phyloP scores from a whole-genome alignment of 2,797 vertebrate genomes.

The Saxicola maurus region DNA sequence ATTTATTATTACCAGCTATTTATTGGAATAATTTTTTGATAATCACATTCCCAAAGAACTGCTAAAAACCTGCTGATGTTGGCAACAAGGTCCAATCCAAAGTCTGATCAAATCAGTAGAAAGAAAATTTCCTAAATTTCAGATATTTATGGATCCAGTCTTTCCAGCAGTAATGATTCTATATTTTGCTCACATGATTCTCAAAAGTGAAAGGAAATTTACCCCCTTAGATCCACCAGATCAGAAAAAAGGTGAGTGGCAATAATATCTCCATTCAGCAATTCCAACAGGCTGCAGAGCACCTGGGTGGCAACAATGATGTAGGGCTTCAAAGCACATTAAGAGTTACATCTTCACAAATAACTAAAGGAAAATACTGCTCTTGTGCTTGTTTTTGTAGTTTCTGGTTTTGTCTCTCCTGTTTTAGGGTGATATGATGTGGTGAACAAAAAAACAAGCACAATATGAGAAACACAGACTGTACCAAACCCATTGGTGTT shows the following conservation, averaged over 20 bases:
- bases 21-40: neutral
- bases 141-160: neutral
- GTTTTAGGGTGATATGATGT: neutral
- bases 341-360: neutral
- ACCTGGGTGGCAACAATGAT: accelerated
- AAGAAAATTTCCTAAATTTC: neutral
- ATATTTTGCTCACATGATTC: neutral
- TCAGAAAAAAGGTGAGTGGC: neutral
- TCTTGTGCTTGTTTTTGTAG: neutral
- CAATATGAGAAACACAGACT: neutral
- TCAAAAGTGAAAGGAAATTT: neutral
- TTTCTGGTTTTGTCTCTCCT: neutral
- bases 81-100: neutral
- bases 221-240: neutral
- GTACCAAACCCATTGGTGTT: neutral
- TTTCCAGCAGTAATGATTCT: neutral
- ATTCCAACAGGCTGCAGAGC: neutral
- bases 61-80: neutral
- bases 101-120: neutral
- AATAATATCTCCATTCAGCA: neutral
- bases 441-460: neutral
- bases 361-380: neutral
- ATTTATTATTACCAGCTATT: slow-evolving; percentile 31
- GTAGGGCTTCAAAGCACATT: neutral
- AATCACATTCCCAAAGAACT: neutral